Conservation (phyloP, 2,888 invertebrate species). For the Drosophila aldrichi region DNA sequence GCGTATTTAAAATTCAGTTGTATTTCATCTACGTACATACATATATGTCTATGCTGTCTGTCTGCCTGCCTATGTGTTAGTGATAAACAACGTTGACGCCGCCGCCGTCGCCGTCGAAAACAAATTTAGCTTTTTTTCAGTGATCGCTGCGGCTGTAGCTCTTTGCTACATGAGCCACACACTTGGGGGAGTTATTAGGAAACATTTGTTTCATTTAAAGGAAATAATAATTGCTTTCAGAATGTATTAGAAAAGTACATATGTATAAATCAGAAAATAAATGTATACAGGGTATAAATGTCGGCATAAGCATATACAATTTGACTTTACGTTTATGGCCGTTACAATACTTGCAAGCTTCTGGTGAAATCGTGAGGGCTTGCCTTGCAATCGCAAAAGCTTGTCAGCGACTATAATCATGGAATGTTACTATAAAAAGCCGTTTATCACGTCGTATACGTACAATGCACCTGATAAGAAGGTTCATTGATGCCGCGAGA, state of each 20-base stretch:
- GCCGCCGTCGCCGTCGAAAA: neutral
- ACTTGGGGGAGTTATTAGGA: fast-evolving
- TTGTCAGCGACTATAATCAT: slow-evolving; percentile 10
- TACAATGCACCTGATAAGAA: slow-evolving; percentile 32
- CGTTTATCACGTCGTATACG: slow-evolving; percentile 21
- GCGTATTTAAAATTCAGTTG: slow-evolving; percentile 71
- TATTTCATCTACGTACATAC: slow-evolving; percentile 20
- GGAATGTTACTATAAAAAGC: slow-evolving; percentile 21
- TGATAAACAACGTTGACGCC: slow-evolving; percentile 65
- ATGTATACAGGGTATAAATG: neutral
- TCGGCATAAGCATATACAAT: neutral
- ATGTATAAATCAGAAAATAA: no score
- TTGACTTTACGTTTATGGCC: neutral
- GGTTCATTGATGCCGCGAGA: slow-evolving; percentile 45
- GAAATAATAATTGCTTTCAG: neutral
- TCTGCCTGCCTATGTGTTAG: slow-evolving; percentile 38
- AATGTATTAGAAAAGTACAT: neutral
- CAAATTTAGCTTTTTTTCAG: slow-evolving; percentile 31
- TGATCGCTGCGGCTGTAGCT: neutral
- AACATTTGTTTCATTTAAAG: neutral
- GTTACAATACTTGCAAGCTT: slow-evolving; percentile 16
- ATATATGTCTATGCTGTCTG: slow-evolving; percentile 4
- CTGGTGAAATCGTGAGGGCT: slow-evolving; percentile 22
- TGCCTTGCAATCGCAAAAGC: slow-evolving; percentile 22
- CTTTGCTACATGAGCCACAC: neutral